Evolutionary conservation across 2,888 invertebrate species (phyloP).

Genomic region (Ichneumoninae sp.): DNA sequence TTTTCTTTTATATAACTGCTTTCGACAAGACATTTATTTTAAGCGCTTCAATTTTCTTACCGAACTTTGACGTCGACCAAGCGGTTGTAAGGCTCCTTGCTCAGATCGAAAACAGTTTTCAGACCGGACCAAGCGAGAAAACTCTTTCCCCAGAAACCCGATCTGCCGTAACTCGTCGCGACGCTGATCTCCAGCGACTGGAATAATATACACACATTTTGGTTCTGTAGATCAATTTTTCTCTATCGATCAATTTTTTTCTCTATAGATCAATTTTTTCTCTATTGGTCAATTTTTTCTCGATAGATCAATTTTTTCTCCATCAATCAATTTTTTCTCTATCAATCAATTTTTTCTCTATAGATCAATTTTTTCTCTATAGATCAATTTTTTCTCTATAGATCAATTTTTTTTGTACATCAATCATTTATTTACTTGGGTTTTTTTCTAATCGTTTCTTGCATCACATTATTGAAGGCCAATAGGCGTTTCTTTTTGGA

Average conservation of each 20-base stretch:
- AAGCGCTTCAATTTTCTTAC: constrained; percentile 62
- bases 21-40: neutral
- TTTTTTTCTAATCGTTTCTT: neutral
- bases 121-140: constrained; percentile 78
- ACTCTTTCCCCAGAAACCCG: constrained; percentile 51
- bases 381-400: too few species aligned
- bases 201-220: constrained; percentile 10
- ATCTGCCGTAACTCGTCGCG: constrained; percentile 40
- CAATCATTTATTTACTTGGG: neutral
- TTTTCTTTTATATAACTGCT: neutral
- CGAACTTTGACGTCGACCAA: constrained; percentile 75
- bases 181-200: constrained; percentile 74
- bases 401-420: neutral
- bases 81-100: constrained; percentile 57
- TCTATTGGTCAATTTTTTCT: too few species aligned
- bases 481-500: neutral
- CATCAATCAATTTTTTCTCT: neutral
- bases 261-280: too few species aligned
- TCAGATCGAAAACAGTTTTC: constrained; percentile 74
- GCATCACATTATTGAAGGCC: neutral
- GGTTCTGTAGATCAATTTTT: neutral
- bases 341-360: neutral
- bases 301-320: neutral
- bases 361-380: neutral
- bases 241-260: neutral